Base-by-base conservation (phyloP, 35 echinoderm and acorn worm species). In the Lytechinus variegatus region DNA sequence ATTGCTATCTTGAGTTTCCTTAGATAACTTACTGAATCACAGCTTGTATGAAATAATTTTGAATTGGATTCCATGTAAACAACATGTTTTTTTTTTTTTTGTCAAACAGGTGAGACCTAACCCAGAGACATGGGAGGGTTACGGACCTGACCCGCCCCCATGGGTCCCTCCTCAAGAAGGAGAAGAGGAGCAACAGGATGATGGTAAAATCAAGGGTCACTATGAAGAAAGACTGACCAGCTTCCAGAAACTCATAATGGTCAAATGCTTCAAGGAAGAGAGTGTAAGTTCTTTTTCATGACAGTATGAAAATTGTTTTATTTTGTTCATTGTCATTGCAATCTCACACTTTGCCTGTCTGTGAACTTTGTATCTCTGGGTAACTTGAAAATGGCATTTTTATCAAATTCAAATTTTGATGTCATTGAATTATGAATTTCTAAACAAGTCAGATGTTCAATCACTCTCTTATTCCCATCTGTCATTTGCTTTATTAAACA, bases 191-290 rank as follows among this genome's bases (percentile, higher is more conserved):
- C 54, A 92, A 16, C 94, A 98, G 71, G 98, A 99, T 95, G 98
- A 99, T 93, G 96, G 95, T 13, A 99, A 97, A 92, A 95, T 98
- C 86, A 97, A 98, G 95, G 98, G 98, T 94, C 98, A 99, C 55
- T 99, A 97, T 96, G 96, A 99, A 58, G 95, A 97, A 3, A 55
- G 98, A 19, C 95, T 99, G 13, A 98, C 94, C 66, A 97, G 97
- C 79, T 99, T 99, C 92, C 98, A 99, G 89, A 99, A 97, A 56
- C 95, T 99, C 56, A 99, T 99, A 94, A 95, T 99, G 95, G 95
- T 99, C 56, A 99, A 99, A 92, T 95, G 95, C 91, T 99, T 98
- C 86, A 96, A 97, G 96, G 97, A 98, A 96, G 98, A 99, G 95
- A 99, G 97, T 96, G 98, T 99, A 92, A 94, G 89, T 55, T 52